Conservation (phyloP, 2,113 vertebrate species). For the Grus americana region DNA sequence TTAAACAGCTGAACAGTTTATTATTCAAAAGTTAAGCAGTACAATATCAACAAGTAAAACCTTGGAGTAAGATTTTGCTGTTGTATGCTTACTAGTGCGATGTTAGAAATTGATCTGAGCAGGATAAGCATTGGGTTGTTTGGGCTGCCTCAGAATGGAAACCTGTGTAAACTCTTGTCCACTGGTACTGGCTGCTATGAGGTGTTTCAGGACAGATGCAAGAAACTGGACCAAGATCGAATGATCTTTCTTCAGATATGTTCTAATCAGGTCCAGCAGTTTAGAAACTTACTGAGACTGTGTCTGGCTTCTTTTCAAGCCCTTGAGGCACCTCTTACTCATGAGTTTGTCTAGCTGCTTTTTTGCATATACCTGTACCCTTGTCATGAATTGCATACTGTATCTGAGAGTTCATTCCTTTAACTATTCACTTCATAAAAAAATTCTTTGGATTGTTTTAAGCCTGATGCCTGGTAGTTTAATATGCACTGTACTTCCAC, state of each 20-base stretch:
- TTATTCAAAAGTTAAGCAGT: not conserved
- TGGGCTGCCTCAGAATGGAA: not conserved
- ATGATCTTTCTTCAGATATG: not conserved
- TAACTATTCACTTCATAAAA: not conserved
- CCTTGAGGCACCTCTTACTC: not conserved
- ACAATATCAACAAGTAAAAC: not conserved
- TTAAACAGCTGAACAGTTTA: not conserved
- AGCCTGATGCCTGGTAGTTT: not conserved
- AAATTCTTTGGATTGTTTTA: not conserved
- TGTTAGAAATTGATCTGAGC: not conserved
- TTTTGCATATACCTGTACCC: not conserved
- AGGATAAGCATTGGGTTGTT: rapidly evolving
- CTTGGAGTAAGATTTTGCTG: not conserved
- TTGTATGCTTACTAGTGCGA: rapidly evolving
- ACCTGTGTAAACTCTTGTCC: not conserved
- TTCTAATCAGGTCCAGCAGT: not conserved
- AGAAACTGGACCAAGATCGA: not conserved
- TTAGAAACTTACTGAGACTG: not conserved
- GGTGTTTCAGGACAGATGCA: not conserved
- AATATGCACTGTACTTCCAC: not conserved
- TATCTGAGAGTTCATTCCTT: not conserved
- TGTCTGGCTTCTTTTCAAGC: not conserved
- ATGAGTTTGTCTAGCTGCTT: not conserved
- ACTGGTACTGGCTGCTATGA: not conserved
- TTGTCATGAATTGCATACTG: not conserved